Percentiles rank a stretch among this genome's conserved stretches.
Evolutionary conservation across 2,797 vertebrate species (phyloP).

Genomic region (Zalophus californianus): DNA sequence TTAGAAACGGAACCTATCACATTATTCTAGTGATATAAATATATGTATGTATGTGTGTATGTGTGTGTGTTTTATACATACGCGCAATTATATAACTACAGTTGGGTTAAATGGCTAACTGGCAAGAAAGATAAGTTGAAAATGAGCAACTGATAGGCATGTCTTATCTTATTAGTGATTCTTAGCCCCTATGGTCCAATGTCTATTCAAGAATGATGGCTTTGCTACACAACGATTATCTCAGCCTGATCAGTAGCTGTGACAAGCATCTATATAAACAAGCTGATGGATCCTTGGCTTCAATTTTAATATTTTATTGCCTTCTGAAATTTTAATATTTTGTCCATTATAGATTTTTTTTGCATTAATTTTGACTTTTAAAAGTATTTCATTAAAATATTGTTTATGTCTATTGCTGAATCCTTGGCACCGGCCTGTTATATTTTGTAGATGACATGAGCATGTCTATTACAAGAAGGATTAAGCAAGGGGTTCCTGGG

Average conservation of each 20-base stretch:
- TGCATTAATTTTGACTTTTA: not conserved
- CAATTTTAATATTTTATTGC: not conserved
- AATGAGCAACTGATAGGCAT: not conserved
- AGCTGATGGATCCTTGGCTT: not conserved
- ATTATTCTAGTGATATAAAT: not conserved
- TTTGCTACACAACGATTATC: not conserved
- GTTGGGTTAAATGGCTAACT: not conserved
- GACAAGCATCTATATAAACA: not conserved
- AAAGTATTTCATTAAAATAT: slow-evolving; percentile 5
- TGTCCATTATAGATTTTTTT: not conserved
- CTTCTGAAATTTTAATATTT: not conserved
- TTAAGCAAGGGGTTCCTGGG: not conserved
- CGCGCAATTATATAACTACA: not conserved
- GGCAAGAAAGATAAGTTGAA: not conserved
- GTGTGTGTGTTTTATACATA: not conserved
- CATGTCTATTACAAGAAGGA: not conserved
- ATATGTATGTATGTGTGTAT: too few species aligned
- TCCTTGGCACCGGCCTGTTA: not conserved
- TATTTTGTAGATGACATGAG: not conserved
- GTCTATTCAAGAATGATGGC: not conserved
- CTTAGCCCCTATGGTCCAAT: not conserved
- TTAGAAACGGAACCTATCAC: not conserved
- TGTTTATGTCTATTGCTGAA: not conserved
- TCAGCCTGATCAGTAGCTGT: not conserved
- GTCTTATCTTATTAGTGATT: not conserved